Conservation (phyloP, 2,113 vertebrate species). For the Caloenas nicobarica region DNA sequence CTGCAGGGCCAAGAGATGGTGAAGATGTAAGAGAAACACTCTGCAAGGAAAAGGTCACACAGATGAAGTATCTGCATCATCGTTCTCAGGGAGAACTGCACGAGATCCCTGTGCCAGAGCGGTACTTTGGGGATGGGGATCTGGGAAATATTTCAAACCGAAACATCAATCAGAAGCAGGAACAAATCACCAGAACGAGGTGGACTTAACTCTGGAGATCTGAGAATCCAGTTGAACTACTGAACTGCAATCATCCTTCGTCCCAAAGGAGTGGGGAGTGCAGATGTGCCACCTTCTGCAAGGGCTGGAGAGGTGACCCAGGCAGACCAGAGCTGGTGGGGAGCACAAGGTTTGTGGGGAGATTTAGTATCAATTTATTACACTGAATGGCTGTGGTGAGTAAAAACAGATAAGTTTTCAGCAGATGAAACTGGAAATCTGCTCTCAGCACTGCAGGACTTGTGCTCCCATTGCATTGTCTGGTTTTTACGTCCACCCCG, state of each 20-base stretch:
- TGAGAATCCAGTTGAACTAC: accelerated
- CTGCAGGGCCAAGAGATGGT: constrained; percentile 54
- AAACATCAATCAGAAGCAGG: not conserved
- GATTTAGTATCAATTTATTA: not conserved
- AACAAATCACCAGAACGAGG: not conserved
- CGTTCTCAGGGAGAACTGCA: not conserved
- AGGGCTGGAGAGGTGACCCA: not conserved
- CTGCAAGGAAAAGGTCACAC: constrained; percentile 50
- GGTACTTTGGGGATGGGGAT: not conserved
- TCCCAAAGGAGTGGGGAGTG: not conserved
- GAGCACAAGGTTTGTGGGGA: not conserved
- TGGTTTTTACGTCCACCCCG: not conserved
- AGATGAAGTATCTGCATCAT: constrained; percentile 48
- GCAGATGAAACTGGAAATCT: too few species aligned
- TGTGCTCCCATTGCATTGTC: too few species aligned
- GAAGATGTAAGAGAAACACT: constrained; percentile 54
- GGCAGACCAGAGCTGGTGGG: not conserved
- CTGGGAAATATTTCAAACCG: constrained; percentile 23
- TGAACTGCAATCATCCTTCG: not conserved
- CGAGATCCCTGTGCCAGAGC: not conserved
- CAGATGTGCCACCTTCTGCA: not conserved
- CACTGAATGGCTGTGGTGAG: not conserved
- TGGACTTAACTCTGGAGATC: not conserved
- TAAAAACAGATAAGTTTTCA: too few species aligned
- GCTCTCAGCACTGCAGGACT: too few species aligned